Conservation (phyloP, 2,888 invertebrate species). For the Dexiosoma caninum region DNA sequence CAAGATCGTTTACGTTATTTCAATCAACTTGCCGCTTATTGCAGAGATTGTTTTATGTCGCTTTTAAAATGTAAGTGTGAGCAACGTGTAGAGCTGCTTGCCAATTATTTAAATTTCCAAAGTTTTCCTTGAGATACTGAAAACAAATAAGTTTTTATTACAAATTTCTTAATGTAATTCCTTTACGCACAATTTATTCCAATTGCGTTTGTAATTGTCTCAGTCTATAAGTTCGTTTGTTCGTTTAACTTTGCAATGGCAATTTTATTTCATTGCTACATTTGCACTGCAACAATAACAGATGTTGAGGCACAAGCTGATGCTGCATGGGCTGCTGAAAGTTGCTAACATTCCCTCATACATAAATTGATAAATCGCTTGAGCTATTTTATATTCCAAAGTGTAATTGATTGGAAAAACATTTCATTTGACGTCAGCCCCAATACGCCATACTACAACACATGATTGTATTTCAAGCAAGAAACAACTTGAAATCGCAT, state of each 20-base stretch:
- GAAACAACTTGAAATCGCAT: slow-evolving; percentile 5
- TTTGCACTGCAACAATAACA: slow-evolving; percentile 18
- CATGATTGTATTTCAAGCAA: too few species aligned
- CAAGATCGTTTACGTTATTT: not conserved
- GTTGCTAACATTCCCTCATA: not conserved
- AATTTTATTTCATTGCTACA: slow-evolving; percentile 30
- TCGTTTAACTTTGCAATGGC: slow-evolving; percentile 8
- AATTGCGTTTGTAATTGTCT: slow-evolving; percentile 16
- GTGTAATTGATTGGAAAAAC: slow-evolving; percentile 71
- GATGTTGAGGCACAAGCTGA: not conserved
- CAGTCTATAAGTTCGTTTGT: slow-evolving; percentile 6
- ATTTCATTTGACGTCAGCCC: slow-evolving; percentile 65
- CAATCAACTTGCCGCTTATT: too few species aligned
- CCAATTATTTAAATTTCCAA: too few species aligned
- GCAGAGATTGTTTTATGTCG: too few species aligned
- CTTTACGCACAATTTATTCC: not conserved
- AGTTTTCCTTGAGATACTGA: too few species aligned
- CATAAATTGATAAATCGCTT: slow-evolving; percentile 12
- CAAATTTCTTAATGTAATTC: too few species aligned
- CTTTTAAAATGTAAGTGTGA: too few species aligned
- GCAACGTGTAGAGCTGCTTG: too few species aligned
- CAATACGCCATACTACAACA: slow-evolving; percentile 1
- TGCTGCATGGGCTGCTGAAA: not conserved
- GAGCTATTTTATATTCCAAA: slow-evolving; percentile 46
- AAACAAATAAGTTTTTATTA: too few species aligned